A percentile compares a stretch with the other conserved stretches of the same genome.
These are phyloP conservation scores for Dolichallabes microphthalmus DNA, from an alignment of 2,113 vertebrate genomes.

Conservation along the genomic window DNA sequence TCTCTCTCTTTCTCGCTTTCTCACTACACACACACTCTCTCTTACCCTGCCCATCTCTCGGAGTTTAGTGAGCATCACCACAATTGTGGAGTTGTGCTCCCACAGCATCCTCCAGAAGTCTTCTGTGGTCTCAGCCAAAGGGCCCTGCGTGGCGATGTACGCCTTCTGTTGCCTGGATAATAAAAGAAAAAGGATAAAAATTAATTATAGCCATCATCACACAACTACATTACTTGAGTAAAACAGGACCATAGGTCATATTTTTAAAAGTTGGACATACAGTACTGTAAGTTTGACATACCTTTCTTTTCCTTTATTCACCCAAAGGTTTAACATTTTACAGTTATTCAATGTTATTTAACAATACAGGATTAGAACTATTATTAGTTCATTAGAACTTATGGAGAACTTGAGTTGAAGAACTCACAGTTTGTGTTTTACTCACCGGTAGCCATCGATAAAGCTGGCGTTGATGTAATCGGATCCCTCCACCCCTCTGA, in stretches of 20 bases:
- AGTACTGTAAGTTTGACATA: neutral
- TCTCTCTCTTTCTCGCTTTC: no score
- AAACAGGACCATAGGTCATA: neutral
- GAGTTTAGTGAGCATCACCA: conserved; percentile 99
- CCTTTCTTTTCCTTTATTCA: neutral
- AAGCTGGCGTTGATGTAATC: conserved; percentile 99
- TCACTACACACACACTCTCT: conserved; percentile 8
- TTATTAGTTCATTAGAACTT: neutral
- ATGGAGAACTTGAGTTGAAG: neutral
- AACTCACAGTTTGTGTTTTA: neutral
- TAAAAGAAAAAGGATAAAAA: conserved; percentile 12
- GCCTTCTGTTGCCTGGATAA: conserved; percentile 90
- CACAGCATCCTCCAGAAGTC: conserved; percentile 99
- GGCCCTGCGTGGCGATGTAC: conserved; percentile 97
- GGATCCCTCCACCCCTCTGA: conserved; percentile 95
- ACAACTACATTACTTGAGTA: neutral
- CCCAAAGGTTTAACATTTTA: no score
- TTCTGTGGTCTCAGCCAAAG: conserved; percentile 96
- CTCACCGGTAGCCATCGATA: conserved; percentile 97
- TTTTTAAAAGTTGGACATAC: neutral
- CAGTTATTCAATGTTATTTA: neutral
- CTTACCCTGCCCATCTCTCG: conserved; percentile 97
- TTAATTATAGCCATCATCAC: neutral
- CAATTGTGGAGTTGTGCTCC: conserved; percentile 99
- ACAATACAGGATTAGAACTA: neutral